A percentile compares a stretch with the other conserved stretches of the same genome.
These are phyloP conservation scores for Sterrhoptilus dennistouni DNA, from an alignment of 2,113 vertebrate species.

Conservation along the genomic window DNA sequence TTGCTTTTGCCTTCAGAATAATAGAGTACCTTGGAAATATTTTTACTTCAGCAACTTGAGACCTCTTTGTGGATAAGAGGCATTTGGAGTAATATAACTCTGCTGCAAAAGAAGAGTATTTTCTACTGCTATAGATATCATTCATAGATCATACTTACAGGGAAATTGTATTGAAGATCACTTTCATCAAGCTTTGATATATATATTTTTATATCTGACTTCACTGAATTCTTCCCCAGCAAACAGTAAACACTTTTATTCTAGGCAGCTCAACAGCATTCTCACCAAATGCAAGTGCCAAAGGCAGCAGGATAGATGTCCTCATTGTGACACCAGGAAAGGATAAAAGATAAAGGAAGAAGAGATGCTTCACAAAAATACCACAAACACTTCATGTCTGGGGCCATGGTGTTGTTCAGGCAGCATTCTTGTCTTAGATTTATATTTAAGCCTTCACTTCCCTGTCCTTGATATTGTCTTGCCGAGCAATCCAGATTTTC, in stretches of 20 bases:
- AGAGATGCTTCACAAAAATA: background rate
- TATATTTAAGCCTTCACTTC: background rate
- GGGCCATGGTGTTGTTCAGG: background rate
- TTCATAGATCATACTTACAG: background rate
- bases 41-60: background rate
- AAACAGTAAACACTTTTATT: background rate
- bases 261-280: background rate
- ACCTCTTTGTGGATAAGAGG: background rate
- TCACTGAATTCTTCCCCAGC: background rate
- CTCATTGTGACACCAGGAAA: background rate
- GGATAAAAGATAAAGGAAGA: background rate
- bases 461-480: background rate
- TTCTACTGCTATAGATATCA: background rate
- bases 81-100: background rate
- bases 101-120: background rate
- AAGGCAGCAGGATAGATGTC: background rate
- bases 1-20: background rate
- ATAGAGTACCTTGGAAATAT: background rate
- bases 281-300: background rate
- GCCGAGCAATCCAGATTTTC: background rate
- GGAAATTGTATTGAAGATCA: background rate
- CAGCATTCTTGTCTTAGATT: background rate
- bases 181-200: background rate
- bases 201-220: background rate
- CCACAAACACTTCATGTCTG: background rate